Evolutionary conservation across 1,140 invertebrate species (phyloP), one percentile per base, ranked within the genome.

Genomic region (Tribolium madens): DNA sequence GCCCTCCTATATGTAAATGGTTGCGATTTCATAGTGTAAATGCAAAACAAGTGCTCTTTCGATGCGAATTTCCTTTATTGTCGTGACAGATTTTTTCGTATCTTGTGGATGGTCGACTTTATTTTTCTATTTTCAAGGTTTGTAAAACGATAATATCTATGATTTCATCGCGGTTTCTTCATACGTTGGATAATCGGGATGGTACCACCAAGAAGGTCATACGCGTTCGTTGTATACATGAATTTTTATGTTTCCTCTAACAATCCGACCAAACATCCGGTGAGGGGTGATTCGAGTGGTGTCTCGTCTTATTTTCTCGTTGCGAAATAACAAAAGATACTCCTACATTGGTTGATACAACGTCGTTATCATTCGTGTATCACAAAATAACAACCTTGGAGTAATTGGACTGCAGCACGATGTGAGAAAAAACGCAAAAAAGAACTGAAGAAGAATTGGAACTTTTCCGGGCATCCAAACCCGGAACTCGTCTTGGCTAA

Each of bases 1-100:
- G 70, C 70, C 70, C 70, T 71, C 70, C 50, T 50, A 72, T 72
- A 72, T 72, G 42, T 72, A 72, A 72, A 72, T 72, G 15, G 50
- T 14, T 0, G 4, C 47, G 14, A 72, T 48, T 72, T 72, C 31
- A 71, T 47, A 17, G 42, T 71, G 33, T 48, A 72, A 69, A 48
- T 31, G 47, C 53, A 13, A 60, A 31, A 26, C 57, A 64, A 64
- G 57, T 64, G 57, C 57, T 64, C 57, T 64, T 60, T 60, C 17
- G 18, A 13, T 17, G 21, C 14, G 50, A 52, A 52, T 57, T 57
- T 57, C 14, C 52, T 57, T 57, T 57, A 15, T 18, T 18, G 52
- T 18, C 17, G 5, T 2, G 9, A 21, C 5, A 0, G 52, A 17
- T 50, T 50, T 50, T 50, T 17, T 50, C 48, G 46, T 4, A 4